Evolutionary conservation across 1,140 invertebrate species (phyloP), one percentile per base, ranked within the genome.

Genomic region (Aleiodes sp.): DNA sequence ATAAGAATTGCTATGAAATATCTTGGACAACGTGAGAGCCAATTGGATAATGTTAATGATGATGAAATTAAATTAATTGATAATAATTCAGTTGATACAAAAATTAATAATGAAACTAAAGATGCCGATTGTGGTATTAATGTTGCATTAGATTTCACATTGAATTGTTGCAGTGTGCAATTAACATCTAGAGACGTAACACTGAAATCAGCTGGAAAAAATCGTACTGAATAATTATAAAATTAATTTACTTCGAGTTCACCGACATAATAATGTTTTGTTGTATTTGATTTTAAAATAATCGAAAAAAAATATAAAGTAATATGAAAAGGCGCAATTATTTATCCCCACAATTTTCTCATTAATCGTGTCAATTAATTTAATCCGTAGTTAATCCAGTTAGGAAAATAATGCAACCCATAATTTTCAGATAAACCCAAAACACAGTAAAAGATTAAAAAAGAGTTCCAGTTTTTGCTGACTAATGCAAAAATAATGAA

Each of bases 1-100:
- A 82, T 83, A 70, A 74, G 79, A 29, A 82, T 84, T 59, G 81
- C 80, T 61, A 82, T 82, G 81, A 82, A 80, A 71, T 82, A 79
- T 66, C 78, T 74, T 46, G 79, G 71, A 4, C 73, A 69, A 33
- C 29, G 68, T 2, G 7, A 39, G 8, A 28, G 7, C 29, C 43
- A 46, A 33, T 21, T 14, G 19, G 29, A 41, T 31, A 28, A 57
- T 12, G 46, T 65, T 12, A 57, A 60, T 26, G 70, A 46, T 8
- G 43, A 70, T 31, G 61, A 37, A 46, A 60, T 31, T n/a, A 19
- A 16, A 24, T 46, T 46, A 16, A 0, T 16, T 14, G 31, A 29
- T 60, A 46, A 46, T 12, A 14, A 31, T 7, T 10, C 16, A 10
- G 39, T 19, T 24, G 33, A 52, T 31, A 9, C 12, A 33, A 43